Evolutionary conservation across 2,113 vertebrate species (phyloP).

Genomic region (Sceloporus tristichus): DNA sequence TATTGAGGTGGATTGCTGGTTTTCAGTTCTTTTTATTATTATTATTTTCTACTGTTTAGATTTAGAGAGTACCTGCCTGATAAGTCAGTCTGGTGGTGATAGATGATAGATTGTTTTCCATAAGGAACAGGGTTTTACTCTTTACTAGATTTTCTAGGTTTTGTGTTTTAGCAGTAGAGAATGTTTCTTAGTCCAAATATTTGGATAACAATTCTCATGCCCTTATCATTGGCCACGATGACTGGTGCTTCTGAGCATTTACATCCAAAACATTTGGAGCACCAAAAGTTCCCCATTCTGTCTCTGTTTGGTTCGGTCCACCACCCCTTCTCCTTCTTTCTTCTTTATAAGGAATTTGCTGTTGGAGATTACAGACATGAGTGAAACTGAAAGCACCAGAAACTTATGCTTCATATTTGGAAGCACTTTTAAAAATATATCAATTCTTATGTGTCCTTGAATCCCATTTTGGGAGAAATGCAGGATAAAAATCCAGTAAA

Average conservation of each 20-base stretch:
- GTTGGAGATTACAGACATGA: background rate
- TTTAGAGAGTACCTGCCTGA: background rate
- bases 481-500: too few species aligned
- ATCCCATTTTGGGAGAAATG: too few species aligned
- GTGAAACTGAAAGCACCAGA: background rate
- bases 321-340: background rate
- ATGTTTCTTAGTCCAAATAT: background rate
- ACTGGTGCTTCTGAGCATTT: too few species aligned
- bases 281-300: too few species aligned
- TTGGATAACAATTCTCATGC: background rate
- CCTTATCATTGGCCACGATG: too few species aligned
- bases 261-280: too few species aligned
- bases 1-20: too few species aligned
- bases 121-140: too few species aligned
- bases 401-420: background rate
- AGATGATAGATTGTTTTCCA: background rate
- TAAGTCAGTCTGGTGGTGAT: background rate
- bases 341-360: too few species aligned
- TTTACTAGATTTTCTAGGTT: background rate
- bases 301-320: background rate
- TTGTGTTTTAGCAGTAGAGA: background rate
- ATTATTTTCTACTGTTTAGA: background rate
- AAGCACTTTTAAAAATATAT: background rate
- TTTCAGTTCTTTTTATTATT: background rate
- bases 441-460: too few species aligned